Evolutionary conservation across 2,113 vertebrate species (phyloP).

Genomic region (Bubalus kerabau): DNA sequence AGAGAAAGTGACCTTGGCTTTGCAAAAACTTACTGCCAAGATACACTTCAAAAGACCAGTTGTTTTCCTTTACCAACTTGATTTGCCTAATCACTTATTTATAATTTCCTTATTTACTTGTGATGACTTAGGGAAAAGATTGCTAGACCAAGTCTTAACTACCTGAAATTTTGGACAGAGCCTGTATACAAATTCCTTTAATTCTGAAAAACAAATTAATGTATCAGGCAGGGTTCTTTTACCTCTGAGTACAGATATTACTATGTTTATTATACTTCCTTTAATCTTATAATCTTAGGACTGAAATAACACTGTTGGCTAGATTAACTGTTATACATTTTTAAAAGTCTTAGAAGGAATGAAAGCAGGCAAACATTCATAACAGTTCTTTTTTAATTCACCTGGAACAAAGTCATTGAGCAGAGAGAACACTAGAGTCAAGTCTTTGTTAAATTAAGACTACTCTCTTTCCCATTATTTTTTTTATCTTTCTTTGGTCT

Average conservation of each 20-base stretch:
- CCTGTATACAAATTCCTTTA: not conserved
- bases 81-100: not conserved
- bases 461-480: not conserved
- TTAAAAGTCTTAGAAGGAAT: conserved; percentile 5
- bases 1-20: not conserved
- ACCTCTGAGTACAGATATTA: not conserved
- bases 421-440: not conserved
- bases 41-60: not conserved
- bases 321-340: not conserved
- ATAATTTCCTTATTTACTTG: conserved; percentile 11
- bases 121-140: not conserved
- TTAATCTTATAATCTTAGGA: not conserved
- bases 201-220: conserved; percentile 16
- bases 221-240: not conserved
- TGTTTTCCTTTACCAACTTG: not conserved
- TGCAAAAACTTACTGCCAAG: not conserved
- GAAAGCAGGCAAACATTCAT: not conserved
- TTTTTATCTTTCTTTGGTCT: not conserved
- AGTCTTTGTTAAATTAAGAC: not conserved
- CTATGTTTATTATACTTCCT: not conserved
- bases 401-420: not conserved
- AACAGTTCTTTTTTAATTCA: not conserved
- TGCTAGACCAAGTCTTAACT: not conserved
- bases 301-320: not conserved
- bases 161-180: not conserved